phyloP scores from a whole-genome alignment of 2,113 vertebrate species.

The Agapornis roseicollis region DNA sequence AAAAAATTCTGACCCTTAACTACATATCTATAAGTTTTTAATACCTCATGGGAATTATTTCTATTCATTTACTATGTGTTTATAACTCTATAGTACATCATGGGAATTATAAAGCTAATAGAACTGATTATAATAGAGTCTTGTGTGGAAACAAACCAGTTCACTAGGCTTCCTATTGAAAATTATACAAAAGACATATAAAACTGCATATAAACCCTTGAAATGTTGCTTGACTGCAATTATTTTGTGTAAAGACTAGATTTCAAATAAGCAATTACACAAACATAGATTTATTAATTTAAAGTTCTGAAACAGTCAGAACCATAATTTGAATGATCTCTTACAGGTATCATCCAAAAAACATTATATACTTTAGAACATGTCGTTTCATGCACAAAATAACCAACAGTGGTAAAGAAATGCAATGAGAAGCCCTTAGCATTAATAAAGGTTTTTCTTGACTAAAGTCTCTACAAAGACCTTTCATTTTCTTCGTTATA shows the following conservation, averaged over 20 bases:
- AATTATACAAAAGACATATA: neutral
- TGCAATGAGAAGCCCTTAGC: neutral
- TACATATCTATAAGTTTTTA: neutral
- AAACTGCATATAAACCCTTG: neutral
- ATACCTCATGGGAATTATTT: neutral
- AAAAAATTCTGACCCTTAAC: neutral
- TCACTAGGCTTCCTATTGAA: neutral
- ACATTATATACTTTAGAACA: neutral
- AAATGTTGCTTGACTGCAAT: neutral
- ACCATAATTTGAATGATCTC: neutral
- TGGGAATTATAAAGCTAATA: neutral
- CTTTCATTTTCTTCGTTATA: neutral
- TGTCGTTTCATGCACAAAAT: neutral
- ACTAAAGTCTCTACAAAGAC: neutral
- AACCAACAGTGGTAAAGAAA: neutral
- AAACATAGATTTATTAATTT: neutral
- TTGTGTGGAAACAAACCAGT: neutral
- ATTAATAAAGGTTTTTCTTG: neutral
- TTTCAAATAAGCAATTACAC: neutral
- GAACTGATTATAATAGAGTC: neutral
- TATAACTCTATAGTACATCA: neutral
- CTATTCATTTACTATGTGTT: neutral
- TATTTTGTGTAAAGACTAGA: neutral
- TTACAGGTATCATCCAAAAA: neutral
- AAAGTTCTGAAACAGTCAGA: neutral